These are phyloP conservation scores for Alviniconcha strummeri DNA, from an alignment of 2,888 invertebrate species.

Conservation along the genomic window DNA sequence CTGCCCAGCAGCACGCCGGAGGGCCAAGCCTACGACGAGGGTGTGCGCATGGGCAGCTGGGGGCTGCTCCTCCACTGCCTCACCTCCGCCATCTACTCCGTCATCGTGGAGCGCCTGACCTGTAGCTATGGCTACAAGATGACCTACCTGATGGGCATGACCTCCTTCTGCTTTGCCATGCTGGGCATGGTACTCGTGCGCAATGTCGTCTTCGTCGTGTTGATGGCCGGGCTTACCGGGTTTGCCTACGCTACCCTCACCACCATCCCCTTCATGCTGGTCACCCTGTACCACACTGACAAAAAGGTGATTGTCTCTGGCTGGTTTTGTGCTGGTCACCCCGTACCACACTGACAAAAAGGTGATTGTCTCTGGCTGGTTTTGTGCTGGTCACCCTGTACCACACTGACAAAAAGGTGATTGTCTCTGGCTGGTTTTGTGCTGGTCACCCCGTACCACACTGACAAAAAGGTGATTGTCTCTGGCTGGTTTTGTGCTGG, in stretches of 20 bases:
- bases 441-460: no score
- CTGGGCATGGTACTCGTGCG: conserved; percentile 88
- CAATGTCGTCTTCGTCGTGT: conserved; percentile 89
- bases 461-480: no score
- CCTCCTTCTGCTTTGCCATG: conserved; percentile 82
- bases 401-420: conserved; percentile 91
- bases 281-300: conserved; percentile 95
- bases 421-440: conserved; percentile 49
- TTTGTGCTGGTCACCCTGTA: conserved; percentile 94
- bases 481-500: conserved; percentile 77
- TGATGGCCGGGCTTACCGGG: conserved; percentile 88
- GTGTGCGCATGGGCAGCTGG: conserved; percentile 96
- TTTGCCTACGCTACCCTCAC: conserved; percentile 97
- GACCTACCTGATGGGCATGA: conserved; percentile 69
- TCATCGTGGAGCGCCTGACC: conserved; percentile 89
- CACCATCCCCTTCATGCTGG: conserved; percentile 95
- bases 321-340: neutral
- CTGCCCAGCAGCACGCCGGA: conserved; percentile 65
- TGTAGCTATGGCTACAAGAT: conserved; percentile 76
- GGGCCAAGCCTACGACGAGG: conserved; percentile 84
- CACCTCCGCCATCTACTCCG: conserved; percentile 81
- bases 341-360: no score
- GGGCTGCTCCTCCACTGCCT: conserved; percentile 96
- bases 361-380: conserved; percentile 68
- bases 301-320: conserved; percentile 83